Evolutionary conservation across 2,113 vertebrate genomes (phyloP).

Genomic region (Coracopsis vasa): DNA sequence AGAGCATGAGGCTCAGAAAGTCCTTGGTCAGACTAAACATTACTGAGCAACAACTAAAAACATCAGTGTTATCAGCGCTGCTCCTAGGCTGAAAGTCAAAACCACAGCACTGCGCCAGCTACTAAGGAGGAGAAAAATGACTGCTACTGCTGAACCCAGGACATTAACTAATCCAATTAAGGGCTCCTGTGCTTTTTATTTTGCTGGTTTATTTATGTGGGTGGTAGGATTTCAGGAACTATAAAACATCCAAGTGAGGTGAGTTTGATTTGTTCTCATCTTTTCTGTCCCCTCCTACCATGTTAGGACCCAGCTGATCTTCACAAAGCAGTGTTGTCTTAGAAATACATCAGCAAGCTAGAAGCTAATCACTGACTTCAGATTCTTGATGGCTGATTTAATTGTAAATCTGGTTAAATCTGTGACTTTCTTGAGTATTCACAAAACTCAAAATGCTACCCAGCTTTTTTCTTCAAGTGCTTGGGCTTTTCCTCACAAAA

Average conservation of each 20-base stretch:
- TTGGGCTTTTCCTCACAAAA: background rate
- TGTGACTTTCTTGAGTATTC: background rate
- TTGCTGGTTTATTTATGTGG: background rate
- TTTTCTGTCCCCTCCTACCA: background rate
- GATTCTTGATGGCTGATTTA: background rate
- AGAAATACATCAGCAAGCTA: background rate
- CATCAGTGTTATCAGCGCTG: too few species aligned
- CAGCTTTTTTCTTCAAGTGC: background rate
- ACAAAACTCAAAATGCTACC: background rate
- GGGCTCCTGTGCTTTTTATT: background rate
- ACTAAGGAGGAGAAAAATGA: too few species aligned
- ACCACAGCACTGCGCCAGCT: too few species aligned
- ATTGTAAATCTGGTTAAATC: background rate
- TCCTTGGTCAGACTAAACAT: too few species aligned
- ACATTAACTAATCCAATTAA: background rate
- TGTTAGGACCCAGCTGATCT: background rate
- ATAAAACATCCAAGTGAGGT: accelerated
- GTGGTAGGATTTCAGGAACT: background rate
- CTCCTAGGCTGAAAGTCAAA: too few species aligned
- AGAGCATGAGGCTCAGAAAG: too few species aligned
- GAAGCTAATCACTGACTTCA: background rate
- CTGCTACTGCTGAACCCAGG: too few species aligned
- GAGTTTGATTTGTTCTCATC: background rate
- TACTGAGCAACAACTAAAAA: too few species aligned
- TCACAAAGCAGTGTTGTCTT: background rate